Evolutionary conservation across 1,140 invertebrate genomes (phyloP).

Genomic region (Aphis craccivora): DNA sequence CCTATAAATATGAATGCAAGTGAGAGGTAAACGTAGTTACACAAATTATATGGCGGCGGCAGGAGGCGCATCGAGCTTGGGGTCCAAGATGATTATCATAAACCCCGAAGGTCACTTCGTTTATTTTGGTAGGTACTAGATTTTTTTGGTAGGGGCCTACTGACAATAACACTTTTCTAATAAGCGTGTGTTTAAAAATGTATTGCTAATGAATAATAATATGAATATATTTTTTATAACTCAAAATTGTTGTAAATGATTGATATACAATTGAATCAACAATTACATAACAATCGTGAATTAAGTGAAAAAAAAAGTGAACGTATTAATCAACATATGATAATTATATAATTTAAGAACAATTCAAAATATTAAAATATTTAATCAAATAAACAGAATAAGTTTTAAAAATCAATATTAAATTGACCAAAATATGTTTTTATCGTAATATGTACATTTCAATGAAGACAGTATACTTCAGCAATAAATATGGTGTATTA

Average conservation of each 20-base stretch:
- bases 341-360: not conserved
- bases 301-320: not conserved
- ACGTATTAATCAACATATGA: not conserved
- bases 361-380: not conserved
- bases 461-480: not conserved
- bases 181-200: not conserved
- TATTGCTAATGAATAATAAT: not conserved
- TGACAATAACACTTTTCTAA: not conserved
- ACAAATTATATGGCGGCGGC: not conserved
- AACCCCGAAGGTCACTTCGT: not conserved
- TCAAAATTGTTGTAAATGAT: not conserved
- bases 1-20: not conserved
- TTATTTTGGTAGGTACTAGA: not conserved
- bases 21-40: not conserved
- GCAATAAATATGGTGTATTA: not conserved
- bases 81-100: constrained; percentile 14
- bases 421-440: not conserved
- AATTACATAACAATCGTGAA: too few relatives aligned
- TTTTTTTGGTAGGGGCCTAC: not conserved
- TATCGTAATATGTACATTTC: not conserved
- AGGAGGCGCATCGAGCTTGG: not conserved
- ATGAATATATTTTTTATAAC: not conserved
- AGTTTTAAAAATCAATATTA: not conserved
- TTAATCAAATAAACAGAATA: not conserved
- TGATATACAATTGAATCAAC: not conserved